Evolutionary conservation across 2,113 vertebrate species (phyloP).

Genomic region (Channa maculata): DNA sequence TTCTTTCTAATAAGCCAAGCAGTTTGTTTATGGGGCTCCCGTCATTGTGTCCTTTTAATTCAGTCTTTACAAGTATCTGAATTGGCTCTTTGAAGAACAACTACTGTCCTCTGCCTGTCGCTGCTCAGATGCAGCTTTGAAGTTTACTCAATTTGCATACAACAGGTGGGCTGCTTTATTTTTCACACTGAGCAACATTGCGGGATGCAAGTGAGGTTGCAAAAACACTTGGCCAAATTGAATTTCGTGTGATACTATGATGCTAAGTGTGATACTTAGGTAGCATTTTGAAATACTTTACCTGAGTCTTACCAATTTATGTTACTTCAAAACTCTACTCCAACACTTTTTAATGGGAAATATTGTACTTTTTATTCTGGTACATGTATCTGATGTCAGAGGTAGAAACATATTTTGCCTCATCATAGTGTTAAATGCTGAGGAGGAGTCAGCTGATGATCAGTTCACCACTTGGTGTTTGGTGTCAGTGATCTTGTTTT

Average conservation of each 20-base stretch:
- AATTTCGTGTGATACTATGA: not conserved
- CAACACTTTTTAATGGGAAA: no score
- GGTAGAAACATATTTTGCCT: no score
- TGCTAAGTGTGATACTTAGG: not conserved
- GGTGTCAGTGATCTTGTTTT: no score
- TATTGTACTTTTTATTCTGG: no score
- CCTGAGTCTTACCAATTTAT: not conserved
- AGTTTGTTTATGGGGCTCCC: conserved; percentile 1
- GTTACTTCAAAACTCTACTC: no score
- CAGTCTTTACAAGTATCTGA: conserved; percentile 1
- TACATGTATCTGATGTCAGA: no score
- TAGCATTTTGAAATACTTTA: not conserved
- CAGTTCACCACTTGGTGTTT: no score
- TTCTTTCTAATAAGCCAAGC: not conserved
- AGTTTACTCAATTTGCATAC: conserved; percentile 19
- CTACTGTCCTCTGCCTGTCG: not conserved
- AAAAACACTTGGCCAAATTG: conserved; percentile 11
- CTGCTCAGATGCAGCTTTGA: not conserved
- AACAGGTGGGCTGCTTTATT: conserved; percentile 6
- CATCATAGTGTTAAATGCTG: no score
- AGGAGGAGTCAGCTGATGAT: no score
- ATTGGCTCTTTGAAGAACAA: not conserved
- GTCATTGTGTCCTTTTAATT: not conserved
- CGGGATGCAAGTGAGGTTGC: not conserved
- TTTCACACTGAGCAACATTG: not conserved